Base-by-base conservation (phyloP, 2,113 vertebrate species). In the Ochotona curzoniae region DNA sequence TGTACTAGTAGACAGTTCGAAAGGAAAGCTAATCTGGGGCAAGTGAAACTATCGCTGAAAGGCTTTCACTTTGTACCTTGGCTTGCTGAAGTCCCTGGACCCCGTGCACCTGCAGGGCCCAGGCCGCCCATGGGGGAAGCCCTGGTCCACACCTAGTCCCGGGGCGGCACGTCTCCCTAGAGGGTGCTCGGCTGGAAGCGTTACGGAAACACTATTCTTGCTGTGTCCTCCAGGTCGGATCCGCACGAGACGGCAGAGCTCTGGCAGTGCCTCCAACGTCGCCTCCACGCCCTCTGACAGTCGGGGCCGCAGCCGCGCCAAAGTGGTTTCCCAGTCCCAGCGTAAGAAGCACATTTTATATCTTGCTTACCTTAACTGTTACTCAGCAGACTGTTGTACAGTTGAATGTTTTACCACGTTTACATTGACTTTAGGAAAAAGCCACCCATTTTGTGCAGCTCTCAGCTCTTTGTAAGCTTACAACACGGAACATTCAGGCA, bases 281-380 rank as follows among this genome's bases (percentile, higher is more conserved):
- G 98, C 98, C 93, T 96, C 98, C 0, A 98, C 98, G 0, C 98
- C 99, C 88, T 98, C 98, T 9, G 99, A 99, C 84, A 99, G 97
- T 73, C 98, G 99, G 84, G 99, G 99, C 84, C 99, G 99, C 61
- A 99, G 99, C 96, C 98, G 99, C n/a, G 99, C 99, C 93, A 99
- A 99, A 98, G 99, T 99, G 7, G 99, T 99, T 57, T 99, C 99
- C 20, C 99, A 99, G 97, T 99, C 99, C 63, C 99, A 99, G 98
- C 99, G 99, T 99, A 99, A 98, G 99, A 98, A 97, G 38, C 75
- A 0, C 80, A 97, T 94, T 95, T 93, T 93, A 32, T 93, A 32
- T 88, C 63, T 80, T 47, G 28, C 44, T 94, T 84, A 12, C 44
- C n/a, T 83, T 57, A 66, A 87, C 70, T 66, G 5, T 91, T 35